Percentiles rank a stretch among this genome's conserved stretches.
Evolutionary conservation across 2,113 vertebrate genomes (phyloP).

Genomic region (Fulmarus glacialis): DNA sequence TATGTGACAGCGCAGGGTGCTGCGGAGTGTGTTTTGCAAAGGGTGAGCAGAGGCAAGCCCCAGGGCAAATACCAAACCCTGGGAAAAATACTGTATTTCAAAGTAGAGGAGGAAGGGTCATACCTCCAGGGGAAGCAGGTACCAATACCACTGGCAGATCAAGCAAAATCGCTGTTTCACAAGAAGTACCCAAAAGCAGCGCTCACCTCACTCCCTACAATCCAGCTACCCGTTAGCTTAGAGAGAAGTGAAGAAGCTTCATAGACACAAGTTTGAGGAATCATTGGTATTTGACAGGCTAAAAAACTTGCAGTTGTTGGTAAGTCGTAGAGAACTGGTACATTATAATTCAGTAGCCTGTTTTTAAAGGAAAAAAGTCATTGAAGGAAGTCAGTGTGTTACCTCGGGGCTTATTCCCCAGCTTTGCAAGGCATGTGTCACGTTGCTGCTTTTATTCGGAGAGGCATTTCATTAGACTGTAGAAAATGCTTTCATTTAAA

Average conservation of each 20-base stretch:
- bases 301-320: not conserved
- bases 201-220: not conserved
- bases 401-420: not conserved
- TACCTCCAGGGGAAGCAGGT: accelerated
- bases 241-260: accelerated
- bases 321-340: not conserved
- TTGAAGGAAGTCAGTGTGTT: accelerated
- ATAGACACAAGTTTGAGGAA: not conserved
- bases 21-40: not conserved
- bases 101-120: not conserved
- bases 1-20: accelerated
- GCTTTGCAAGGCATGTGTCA: not conserved
- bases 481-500: not conserved
- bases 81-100: accelerated
- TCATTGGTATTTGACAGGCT: not conserved
- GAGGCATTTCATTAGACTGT: not conserved
- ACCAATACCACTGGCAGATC: not conserved
- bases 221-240: accelerated
- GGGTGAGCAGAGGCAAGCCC: not conserved
- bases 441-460: not conserved
- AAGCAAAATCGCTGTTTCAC: not conserved
- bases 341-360: accelerated
- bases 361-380: not conserved
- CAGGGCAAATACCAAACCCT: not conserved
- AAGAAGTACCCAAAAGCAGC: not conserved